Conservation (phyloP, 2,113 vertebrate genomes). For the Myotis brandtii region DNA sequence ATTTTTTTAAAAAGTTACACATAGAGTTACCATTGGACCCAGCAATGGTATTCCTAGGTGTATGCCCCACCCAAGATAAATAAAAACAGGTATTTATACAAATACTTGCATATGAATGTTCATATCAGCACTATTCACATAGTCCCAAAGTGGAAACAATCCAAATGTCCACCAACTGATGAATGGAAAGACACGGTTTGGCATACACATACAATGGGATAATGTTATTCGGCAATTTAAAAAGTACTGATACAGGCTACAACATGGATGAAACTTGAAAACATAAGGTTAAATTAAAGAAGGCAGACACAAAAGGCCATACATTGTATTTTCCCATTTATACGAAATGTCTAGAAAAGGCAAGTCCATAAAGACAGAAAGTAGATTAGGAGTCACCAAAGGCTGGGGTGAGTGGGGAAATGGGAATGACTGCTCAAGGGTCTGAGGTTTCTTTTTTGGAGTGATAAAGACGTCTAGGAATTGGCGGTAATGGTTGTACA, state of each 20-base stretch:
- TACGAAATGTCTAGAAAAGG: not conserved
- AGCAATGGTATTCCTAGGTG: not conserved
- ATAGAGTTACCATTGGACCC: not conserved
- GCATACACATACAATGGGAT: not conserved
- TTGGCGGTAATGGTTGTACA: not conserved
- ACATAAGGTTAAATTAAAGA: not conserved
- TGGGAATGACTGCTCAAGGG: not conserved
- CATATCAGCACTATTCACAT: not conserved
- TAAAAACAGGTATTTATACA: constrained; percentile 7
- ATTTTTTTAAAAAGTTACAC: not conserved
- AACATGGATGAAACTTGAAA: not conserved
- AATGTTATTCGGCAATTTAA: not conserved
- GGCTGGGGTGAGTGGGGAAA: not conserved
- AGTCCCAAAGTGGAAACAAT: not conserved
- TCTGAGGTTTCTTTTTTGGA: not conserved
- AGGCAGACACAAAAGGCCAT: not conserved
- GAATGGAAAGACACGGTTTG: not conserved
- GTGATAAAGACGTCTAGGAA: not conserved
- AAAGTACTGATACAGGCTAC: not conserved
- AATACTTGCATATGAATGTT: not conserved
- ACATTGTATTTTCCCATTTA: not conserved
- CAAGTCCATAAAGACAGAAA: not conserved
- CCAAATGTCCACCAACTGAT: not conserved
- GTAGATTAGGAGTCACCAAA: not conserved
- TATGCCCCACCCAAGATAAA: not conserved